Percentiles rank a stretch among this genome's conserved stretches.
These are phyloP conservation scores for Patiria pectinifera DNA, from an alignment of 53 echinoderm and acorn worm genomes.

Conservation along the genomic window DNA sequence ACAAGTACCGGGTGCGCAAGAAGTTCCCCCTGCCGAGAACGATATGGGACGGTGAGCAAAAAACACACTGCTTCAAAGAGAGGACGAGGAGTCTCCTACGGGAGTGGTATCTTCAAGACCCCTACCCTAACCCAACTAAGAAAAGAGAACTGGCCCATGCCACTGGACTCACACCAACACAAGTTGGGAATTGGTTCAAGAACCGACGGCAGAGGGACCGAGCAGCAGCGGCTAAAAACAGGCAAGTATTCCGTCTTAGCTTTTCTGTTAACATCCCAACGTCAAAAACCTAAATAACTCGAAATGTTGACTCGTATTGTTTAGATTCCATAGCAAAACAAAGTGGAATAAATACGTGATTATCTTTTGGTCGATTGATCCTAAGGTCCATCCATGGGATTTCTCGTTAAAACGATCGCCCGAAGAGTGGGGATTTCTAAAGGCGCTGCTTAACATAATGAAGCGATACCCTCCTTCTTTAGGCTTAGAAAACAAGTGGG, in stretches of 20 bases:
- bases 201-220: slow-evolving; percentile 95
- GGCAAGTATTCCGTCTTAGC: slow-evolving; percentile 68
- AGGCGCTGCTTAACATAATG: background rate
- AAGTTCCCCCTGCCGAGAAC: slow-evolving; percentile 99
- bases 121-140: slow-evolving; percentile 99
- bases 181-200: slow-evolving; percentile 99
- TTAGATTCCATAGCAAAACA: background rate
- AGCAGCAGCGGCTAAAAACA: slow-evolving; percentile 99
- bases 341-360: slow-evolving; percentile 28
- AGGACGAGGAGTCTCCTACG: slow-evolving; percentile 95
- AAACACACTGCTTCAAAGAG: slow-evolving; percentile 99
- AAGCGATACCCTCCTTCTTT: background rate
- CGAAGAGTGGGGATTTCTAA: background rate
- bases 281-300: background rate
- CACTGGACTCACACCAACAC: slow-evolving; percentile 99
- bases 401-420: slow-evolving; percentile 28
- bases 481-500: slow-evolving; percentile 32
- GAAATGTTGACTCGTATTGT: background rate
- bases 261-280: background rate
- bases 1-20: slow-evolving; percentile 99
- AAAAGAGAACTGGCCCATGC: slow-evolving; percentile 99
- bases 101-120: slow-evolving; percentile 99
- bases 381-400: background rate
- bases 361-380: slow-evolving; percentile 5
- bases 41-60: slow-evolving; percentile 99